A percentile compares a stretch with the other conserved stretches of the same genome.
Evolutionary conservation across 2,113 vertebrate genomes (phyloP).

Genomic region (Cisticola juncidis): DNA sequence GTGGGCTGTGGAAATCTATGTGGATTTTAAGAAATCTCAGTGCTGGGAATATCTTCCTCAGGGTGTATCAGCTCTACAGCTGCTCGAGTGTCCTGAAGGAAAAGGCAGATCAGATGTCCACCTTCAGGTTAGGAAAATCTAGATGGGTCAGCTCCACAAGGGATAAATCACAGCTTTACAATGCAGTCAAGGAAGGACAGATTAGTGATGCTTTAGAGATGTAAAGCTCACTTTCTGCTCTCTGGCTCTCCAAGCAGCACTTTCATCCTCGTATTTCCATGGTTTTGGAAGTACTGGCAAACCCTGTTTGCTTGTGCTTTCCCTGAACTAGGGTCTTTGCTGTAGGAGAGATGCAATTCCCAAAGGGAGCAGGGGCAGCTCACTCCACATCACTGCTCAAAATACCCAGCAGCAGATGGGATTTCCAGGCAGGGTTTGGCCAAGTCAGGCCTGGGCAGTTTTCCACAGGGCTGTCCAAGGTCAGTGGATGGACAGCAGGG

Average conservation of each 20-base stretch:
- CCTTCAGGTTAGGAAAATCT: background rate
- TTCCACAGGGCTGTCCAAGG: background rate
- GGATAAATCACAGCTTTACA: background rate
- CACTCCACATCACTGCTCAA: fast-evolving
- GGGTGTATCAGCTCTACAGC: background rate
- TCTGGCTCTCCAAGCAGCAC: background rate
- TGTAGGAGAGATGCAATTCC: background rate
- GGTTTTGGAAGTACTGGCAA: background rate
- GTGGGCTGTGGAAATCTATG: background rate
- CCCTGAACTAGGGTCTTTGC: fast-evolving
- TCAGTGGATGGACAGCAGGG: background rate
- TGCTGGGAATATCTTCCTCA: background rate
- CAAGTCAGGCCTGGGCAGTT: background rate
- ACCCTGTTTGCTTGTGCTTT: background rate
- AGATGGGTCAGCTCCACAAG: background rate
- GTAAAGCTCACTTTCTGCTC: background rate
- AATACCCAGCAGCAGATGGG: background rate
- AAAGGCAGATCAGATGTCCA: background rate
- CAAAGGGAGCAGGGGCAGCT: background rate
- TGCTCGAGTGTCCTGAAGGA: background rate
- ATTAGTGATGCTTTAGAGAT: background rate
- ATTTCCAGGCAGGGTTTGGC: background rate
- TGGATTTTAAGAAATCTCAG: background rate
- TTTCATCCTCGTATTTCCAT: background rate
- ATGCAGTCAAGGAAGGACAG: background rate